Evolutionary conservation across 1,140 invertebrate genomes (phyloP), one percentile per base, ranked within the genome.

Genomic region (Drosophila suzukii): DNA sequence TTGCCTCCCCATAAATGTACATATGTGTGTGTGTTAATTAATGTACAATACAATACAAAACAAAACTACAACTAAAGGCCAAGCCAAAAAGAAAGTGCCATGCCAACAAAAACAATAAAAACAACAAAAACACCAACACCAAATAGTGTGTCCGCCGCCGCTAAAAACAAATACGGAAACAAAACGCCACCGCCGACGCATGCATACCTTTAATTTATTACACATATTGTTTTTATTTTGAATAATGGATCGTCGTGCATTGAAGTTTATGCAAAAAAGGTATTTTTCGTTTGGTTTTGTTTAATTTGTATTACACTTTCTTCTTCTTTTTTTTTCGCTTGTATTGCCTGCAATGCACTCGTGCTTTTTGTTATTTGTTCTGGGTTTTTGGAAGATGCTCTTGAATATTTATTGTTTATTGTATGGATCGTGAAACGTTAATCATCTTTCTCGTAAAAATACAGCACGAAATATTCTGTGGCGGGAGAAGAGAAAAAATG

Each of bases 181-280:
- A 61, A 63, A 76, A 63, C 73, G 81, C 54, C 68, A 76, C 53
- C 63, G 79, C 63, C 76, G 82, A 65, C 84, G 83, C 90, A 89
- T 91, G 89, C 78, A 81, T 79, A 91, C 75, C 80, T 88, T 91
- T 90, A 84, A 91, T 90, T 91, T 91, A 77, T 84, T 90, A 84
- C 66, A 84, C 54, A 88, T 86, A 84, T 81, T 78, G 80, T 88
- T 91, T 91, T 91, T 91, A 81, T 80, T 90, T 91, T 91, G 55
- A 91, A 91, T 90, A 91, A 91, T 91, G 90, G 90, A 91, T 91
- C 90, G 90, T 90, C 90, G 90, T 91, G 90, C 90, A 89, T 91
- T 91, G 61, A 91, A 91, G 86, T 90, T 91, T 89, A 89, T 91
- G 90, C 83, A 91, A 82, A 91, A 91, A 91, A 91, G 90, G 90